A percentile compares a stretch with the other conserved stretches of the same genome.
Conservation (phyloP, 2,113 vertebrate species). For the Caracal caracal region DNA sequence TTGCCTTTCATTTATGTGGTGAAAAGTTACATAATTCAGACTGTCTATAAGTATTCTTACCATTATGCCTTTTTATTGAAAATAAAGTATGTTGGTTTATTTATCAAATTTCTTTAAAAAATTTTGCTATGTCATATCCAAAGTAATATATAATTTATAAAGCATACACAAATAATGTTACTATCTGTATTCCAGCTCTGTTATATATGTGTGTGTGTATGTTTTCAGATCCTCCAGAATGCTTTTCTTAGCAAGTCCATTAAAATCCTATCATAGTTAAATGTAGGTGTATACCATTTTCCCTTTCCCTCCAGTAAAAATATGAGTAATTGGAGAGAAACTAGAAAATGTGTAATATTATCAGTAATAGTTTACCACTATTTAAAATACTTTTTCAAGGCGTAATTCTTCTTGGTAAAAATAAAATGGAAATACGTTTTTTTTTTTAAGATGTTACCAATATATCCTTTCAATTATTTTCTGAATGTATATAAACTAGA, state of each 20-base stretch:
- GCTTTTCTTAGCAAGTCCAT: slow-evolving; percentile 19
- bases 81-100: neutral
- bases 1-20: slow-evolving; percentile 40
- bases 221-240: slow-evolving; percentile 19
- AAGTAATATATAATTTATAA: slow-evolving; percentile 37
- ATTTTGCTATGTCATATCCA: slow-evolving; percentile 1
- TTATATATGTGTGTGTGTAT: neutral
- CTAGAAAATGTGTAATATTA: neutral
- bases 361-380: neutral
- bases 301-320: neutral
- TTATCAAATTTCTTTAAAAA: slow-evolving; percentile 18
- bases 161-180: neutral
- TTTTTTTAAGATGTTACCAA: neutral
- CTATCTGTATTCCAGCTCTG: neutral
- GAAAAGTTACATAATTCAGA: neutral
- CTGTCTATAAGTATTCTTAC: neutral
- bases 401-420: slow-evolving; percentile 38
- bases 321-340: slow-evolving; percentile 12
- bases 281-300: neutral
- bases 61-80: slow-evolving; percentile 26
- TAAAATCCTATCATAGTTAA: neutral
- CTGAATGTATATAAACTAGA: neutral
- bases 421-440: neutral
- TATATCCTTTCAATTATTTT: slow-evolving; percentile 10
- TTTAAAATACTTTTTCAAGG: slow-evolving; percentile 8